A percentile compares a stretch with the other conserved stretches of the same genome.
These are phyloP conservation scores for Glaucomys volans DNA, from an alignment of 2,113 vertebrate genomes.

Conservation along the genomic window DNA sequence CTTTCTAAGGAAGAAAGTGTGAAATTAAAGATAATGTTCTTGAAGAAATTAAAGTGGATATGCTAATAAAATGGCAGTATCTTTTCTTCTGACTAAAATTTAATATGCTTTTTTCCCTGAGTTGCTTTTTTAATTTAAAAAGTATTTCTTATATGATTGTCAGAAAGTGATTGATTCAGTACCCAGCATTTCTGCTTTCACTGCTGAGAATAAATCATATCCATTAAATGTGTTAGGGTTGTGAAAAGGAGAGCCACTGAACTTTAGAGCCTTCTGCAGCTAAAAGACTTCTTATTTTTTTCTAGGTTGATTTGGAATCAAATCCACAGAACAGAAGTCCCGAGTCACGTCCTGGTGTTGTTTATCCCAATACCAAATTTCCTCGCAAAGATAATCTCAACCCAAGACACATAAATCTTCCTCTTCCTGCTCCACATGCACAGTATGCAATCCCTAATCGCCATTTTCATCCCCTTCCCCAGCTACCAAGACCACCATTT, in stretches of 20 bases:
- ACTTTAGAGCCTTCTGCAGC: not conserved
- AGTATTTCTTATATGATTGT: constrained; percentile 6
- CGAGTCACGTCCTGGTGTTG: constrained; percentile 90
- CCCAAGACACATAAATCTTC: constrained; percentile 94
- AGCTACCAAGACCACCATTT: constrained; percentile 92
- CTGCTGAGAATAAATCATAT: not conserved
- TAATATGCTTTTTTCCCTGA: not conserved
- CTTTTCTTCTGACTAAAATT: constrained; percentile 29
- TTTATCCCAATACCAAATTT: constrained; percentile 92
- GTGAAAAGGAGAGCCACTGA: not conserved
- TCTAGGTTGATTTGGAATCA: constrained; percentile 93
- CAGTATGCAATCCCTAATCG: constrained; percentile 90
- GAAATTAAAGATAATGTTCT: constrained; percentile 61
- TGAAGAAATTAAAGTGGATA: constrained; percentile 38
- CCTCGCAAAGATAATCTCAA: constrained; percentile 94
- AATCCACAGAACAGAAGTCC: constrained; percentile 92
- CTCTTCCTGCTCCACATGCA: constrained; percentile 92
- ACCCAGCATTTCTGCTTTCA: not conserved
- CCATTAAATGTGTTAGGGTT: not conserved
- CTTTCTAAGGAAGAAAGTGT: constrained; percentile 50
- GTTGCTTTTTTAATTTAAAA: constrained; percentile 18
- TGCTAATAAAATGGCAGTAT: constrained; percentile 45
- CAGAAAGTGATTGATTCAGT: not conserved
- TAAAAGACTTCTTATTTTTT: constrained; percentile 33
- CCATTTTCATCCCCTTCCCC: constrained; percentile 91